phyloP scores from a whole-genome alignment of 1,140 invertebrate genomes.

The Vollenhovia emeryi region DNA sequence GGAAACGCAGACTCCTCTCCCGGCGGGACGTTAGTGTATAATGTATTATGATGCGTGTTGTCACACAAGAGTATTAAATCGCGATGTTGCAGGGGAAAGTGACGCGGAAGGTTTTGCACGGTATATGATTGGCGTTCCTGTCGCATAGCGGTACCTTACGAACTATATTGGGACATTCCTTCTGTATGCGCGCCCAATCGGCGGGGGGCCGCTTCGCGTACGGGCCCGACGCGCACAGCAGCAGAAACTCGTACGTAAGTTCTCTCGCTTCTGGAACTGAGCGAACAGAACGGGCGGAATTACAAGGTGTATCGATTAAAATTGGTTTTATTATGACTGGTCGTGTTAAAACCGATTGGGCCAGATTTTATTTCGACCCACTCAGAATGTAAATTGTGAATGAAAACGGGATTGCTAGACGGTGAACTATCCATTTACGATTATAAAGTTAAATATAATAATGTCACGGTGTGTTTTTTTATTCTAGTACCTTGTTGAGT shows the following conservation, averaged over 20 bases:
- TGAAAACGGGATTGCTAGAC: neutral
- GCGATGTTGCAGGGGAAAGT: conserved; percentile 52
- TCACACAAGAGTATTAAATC: conserved; percentile 51
- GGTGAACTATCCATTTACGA: neutral
- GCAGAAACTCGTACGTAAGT: conserved; percentile 86
- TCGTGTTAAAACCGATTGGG: neutral
- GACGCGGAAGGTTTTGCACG: conserved; percentile 67
- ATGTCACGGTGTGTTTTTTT: neutral
- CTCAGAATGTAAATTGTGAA: neutral
- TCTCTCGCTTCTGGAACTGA: conserved; percentile 79
- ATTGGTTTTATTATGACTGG: neutral
- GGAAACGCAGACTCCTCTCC: conserved; percentile 20
- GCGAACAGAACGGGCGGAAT: neutral
- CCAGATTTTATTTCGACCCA: neutral
- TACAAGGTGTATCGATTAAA: neutral
- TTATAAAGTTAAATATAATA: conserved; percentile 8
- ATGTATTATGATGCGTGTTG: conserved; percentile 37
- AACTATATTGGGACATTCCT: conserved; percentile 85
- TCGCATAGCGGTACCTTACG: conserved; percentile 84
- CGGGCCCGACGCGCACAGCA: conserved; percentile 86
- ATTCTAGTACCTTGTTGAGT: conserved; percentile 64
- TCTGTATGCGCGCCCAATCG: conserved; percentile 86
- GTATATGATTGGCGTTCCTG: conserved; percentile 73
- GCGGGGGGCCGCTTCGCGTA: conserved; percentile 84
- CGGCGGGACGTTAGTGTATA: neutral